Evolutionary conservation across 1,140 invertebrate genomes (phyloP), one percentile per base, ranked within the genome.

Genomic region (Drosophila hydei): DNA sequence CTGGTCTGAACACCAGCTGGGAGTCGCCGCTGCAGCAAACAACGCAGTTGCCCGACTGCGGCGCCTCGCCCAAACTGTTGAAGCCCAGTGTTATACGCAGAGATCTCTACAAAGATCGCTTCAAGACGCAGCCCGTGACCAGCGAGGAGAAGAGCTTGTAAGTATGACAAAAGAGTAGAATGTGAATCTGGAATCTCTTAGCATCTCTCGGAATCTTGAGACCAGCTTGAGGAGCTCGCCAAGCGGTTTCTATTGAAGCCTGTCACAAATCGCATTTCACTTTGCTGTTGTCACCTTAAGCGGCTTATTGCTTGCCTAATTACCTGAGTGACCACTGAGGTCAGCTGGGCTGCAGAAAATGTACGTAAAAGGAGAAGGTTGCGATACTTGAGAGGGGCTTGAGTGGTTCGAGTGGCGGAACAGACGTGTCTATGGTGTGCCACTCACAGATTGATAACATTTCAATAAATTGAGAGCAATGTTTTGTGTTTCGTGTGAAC

Each of bases 91-190:
- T 68, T 77, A 90, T 71, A 48, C 77, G 93, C 14, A 90, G 93
- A 47, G 93, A 93, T 69, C 78, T 92, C 14, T 92, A 93, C 64
- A 92, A 92, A 43, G 93, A 93, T 61, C 92, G 94, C 19, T 94
- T 93, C 80, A 93, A 93, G 77, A 95, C 95, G 2, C 95, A 95
- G 84, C 95, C 95, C 0, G 93, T 95, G 58, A 95, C 94, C 25
- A 92, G 93, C 11, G 93, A 94, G 47, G 95, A 95, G 90, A 91
- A 84, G 60, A 89, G 73, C 63, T 89, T 88, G 89, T 91, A 75
- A 88, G 83, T 85, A 42, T 14, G n/a, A 1, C 5, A 11, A 43
- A 11, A 9, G 25, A 27, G 27, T 8, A 30, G 27, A 30, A 8
- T 8, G 7, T 30, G 4, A 1, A 8, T 8, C 2, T 9, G 9